Percentiles rank a stretch among this genome's conserved stretches.
Conservation (phyloP, 2,888 invertebrate species). For the Synanthedon myopaeformis region DNA sequence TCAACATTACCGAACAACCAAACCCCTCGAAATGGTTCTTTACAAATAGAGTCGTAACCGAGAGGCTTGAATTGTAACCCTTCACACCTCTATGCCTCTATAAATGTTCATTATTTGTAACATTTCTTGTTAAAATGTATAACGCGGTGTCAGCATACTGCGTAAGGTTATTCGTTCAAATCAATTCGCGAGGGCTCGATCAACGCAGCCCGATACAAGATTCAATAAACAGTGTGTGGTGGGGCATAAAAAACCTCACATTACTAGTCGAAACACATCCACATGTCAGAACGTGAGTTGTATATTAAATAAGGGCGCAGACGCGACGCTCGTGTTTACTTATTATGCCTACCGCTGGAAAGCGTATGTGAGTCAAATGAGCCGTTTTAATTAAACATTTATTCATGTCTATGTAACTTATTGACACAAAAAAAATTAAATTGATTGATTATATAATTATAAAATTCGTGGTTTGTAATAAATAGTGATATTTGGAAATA, state of each 20-base stretch:
- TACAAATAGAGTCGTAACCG: too few species aligned
- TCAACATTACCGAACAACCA: too few species aligned
- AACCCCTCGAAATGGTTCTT: too few species aligned
- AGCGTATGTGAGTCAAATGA: conserved; percentile 13
- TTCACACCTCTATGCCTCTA: too few species aligned
- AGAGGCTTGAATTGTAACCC: too few species aligned
- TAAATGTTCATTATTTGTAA: background rate
- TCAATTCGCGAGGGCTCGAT: conserved; percentile 27
- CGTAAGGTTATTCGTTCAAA: background rate
- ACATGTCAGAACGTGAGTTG: conserved; percentile 38
- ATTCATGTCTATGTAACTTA: too few species aligned
- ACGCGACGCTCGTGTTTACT: conserved; percentile 22
- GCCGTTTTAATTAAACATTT: too few species aligned
- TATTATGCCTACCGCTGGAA: conserved; percentile 27
- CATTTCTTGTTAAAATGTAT: background rate
- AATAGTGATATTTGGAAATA: too few species aligned
- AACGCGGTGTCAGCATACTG: background rate
- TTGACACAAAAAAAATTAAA: too few species aligned
- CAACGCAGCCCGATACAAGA: conserved; percentile 46
- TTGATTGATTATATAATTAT: too few species aligned
- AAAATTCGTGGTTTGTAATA: too few species aligned
- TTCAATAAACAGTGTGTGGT: conserved; percentile 60
- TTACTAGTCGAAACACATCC: conserved; percentile 46
- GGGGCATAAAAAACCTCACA: conserved; percentile 51
- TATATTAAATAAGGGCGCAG: conserved; percentile 35